Percentiles rank a stretch among this genome's conserved stretches.
phyloP scores from a whole-genome alignment of 1,140 invertebrate genomes.

The Neodiprion virginianus region DNA sequence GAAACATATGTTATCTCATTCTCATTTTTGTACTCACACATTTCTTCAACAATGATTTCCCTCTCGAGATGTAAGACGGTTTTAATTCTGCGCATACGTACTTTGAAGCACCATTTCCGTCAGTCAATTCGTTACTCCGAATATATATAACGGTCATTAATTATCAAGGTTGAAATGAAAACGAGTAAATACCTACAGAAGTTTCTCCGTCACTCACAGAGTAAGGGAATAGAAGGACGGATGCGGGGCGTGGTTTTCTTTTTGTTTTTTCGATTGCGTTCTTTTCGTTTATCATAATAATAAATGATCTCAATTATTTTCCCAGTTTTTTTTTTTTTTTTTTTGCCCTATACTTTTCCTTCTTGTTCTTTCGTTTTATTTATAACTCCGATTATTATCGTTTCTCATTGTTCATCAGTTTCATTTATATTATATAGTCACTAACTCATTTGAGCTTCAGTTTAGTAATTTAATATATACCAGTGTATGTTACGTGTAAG shows the following conservation, averaged over 20 bases:
- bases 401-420: conserved; percentile 53
- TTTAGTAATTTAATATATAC: conserved; percentile 59
- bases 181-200: neutral
- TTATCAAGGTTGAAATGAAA: neutral
- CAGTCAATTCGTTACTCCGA: neutral
- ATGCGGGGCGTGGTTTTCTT: neutral
- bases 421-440: conserved; percentile 59
- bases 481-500: conserved; percentile 64
- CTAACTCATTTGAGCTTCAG: conserved; percentile 65
- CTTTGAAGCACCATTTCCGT: neutral
- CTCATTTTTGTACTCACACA: no score
- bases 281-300: conserved; percentile 44
- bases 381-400: conserved; percentile 21
- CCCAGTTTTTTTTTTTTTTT: neutral
- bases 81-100: neutral
- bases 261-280: neutral
- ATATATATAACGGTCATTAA: neutral
- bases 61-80: neutral
- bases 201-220: no score
- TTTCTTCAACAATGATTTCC: neutral
- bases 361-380: neutral
- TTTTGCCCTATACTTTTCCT: no score
- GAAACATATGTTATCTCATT: neutral
- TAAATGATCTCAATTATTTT: neutral
- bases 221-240: neutral